Conservation (phyloP, 2,888 invertebrate genomes). For the Eremobia ochroleuca region DNA sequence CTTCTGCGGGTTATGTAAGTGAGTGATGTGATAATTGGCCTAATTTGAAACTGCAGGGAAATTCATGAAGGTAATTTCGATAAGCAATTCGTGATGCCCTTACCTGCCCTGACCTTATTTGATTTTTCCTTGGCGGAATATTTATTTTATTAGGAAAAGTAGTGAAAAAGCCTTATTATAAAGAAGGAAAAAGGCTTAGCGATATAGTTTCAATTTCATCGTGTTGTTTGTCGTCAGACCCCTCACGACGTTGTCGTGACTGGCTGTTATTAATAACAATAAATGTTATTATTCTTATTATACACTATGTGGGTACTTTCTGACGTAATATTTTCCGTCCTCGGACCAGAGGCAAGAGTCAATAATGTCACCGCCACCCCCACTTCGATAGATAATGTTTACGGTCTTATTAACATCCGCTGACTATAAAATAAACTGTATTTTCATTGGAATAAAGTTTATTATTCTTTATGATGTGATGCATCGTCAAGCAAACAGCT, state of each 20-base stretch:
- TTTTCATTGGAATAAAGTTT: neutral
- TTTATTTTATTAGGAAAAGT: constrained; percentile 2
- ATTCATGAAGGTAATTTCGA: neutral
- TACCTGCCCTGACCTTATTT: too few species aligned
- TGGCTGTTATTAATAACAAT: constrained; percentile 14
- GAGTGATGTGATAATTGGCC: constrained; percentile 19
- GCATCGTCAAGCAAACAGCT: constrained; percentile 15
- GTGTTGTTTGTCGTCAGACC: constrained; percentile 37
- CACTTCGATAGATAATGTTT: constrained; percentile 32
- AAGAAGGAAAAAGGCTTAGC: neutral
- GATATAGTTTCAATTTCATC: neutral
- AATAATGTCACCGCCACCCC: constrained; percentile 46
- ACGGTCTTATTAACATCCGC: constrained; percentile 25
- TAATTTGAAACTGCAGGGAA: constrained; percentile 17
- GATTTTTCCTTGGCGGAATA: constrained; percentile 7
- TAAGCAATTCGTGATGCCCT: neutral
- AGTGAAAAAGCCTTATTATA: neutral
- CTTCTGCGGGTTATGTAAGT: constrained; percentile 14
- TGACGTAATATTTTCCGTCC: constrained; percentile 62
- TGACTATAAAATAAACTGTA: constrained; percentile 18
- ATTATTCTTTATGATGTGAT: constrained; percentile 17
- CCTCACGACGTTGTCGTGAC: constrained; percentile 39
- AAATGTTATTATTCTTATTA: constrained; percentile 7
- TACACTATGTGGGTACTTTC: constrained; percentile 19
- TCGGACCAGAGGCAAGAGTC: constrained; percentile 52